phyloP scores from a whole-genome alignment of 2,888 invertebrate species.

The Plagodis pulveraria region DNA sequence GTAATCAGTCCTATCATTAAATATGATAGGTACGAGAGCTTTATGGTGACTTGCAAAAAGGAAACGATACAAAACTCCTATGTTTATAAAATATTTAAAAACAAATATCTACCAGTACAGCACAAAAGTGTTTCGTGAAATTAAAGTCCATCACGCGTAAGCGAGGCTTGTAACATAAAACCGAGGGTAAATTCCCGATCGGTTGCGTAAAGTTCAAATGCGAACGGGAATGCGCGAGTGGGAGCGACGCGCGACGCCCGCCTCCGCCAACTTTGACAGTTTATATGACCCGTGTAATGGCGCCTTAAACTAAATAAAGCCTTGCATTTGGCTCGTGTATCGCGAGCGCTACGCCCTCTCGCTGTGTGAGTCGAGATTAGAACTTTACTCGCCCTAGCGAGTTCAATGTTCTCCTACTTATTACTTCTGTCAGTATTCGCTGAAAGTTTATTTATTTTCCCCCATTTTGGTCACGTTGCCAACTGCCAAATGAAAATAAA shows the following conservation, averaged over 20 bases:
- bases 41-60: too few species aligned
- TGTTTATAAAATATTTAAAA: not conserved
- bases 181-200: conserved; percentile 60
- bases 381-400: conserved; percentile 49
- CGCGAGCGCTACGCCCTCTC: conserved; percentile 59
- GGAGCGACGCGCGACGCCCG: conserved; percentile 48
- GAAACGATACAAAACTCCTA: too few species aligned
- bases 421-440: conserved; percentile 37
- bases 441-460: conserved; percentile 34
- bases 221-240: conserved; percentile 43
- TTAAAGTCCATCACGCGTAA: conserved; percentile 43
- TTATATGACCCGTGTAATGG: conserved; percentile 84
- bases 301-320: conserved; percentile 82
- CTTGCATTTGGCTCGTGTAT: conserved; percentile 70
- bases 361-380: conserved; percentile 71
- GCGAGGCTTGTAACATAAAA: conserved; percentile 54
- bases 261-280: conserved; percentile 76
- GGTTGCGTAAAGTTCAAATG: conserved; percentile 55
- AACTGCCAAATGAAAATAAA: conserved; percentile 30
- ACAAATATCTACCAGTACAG: not conserved
- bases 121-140: conserved; percentile 19
- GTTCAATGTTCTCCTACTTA: conserved; percentile 35
- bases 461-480: conserved; percentile 26
- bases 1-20: too few species aligned
- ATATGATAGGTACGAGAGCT: too few species aligned